Base-by-base conservation (phyloP, 2,113 vertebrate genomes). In the Myanophis thanlyinensis region DNA sequence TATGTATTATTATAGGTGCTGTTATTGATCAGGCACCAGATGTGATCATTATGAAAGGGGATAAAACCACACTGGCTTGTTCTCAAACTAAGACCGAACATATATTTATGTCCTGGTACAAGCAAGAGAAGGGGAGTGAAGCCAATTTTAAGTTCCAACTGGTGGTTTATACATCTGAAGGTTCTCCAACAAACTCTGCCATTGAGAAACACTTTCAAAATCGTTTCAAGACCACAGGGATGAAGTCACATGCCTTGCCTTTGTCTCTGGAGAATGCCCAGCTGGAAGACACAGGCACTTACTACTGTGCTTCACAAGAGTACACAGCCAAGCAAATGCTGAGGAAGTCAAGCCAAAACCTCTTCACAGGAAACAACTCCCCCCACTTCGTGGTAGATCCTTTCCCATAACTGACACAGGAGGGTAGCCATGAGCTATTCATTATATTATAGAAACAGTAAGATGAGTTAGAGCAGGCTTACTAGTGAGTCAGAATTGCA, bases 231-330 rank as follows among this genome's bases (percentile, higher is more conserved):
- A 92, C 40, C 44, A 25, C 20, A 11, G 67, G 91, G n/a, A 59
- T 44, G 40, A 23, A 89, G 20, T 27, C 25, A 4, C 0, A 1
- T 5, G 0, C 1, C 2, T 49, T 92, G 30, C 48, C 51, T 48
- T 12, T 92, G 12, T 25, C 2, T 44, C 13, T 51, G 35, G n/a
- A 89, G 51, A 56, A 15, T 1, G 67, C 87, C 11, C 49, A 35
- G 67, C 20, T 35, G 4, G 44, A 35, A 35, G 87, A 89, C 27
- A 84, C 62, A 5, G 87, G 62, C 87, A 92, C 67, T 49, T 92
- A 85, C 22, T 92, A 54, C 44, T 92, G 91, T 84, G 91, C 87
- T 20, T 89, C 80, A n/a, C 49, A 89, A 89, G 67, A 92, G 3
- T 4, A 89, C 87, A 92, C 91, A 92, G 87, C 54, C 51, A 84